phyloP scores from a whole-genome alignment of 2,797 vertebrate species.

The Peromyscus melanophrys region DNA sequence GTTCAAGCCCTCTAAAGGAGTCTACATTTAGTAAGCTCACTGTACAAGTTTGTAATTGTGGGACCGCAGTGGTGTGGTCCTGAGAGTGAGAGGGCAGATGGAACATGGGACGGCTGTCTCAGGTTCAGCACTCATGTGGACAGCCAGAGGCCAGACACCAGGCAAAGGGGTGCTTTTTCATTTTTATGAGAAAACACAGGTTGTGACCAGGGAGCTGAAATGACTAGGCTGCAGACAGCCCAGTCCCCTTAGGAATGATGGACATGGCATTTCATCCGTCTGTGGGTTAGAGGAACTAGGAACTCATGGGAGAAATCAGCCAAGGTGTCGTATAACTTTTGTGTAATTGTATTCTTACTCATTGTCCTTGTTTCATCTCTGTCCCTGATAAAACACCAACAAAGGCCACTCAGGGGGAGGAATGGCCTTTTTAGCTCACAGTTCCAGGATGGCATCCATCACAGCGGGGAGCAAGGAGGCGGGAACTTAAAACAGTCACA shows the following conservation, averaged over 20 bases:
- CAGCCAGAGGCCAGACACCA: background rate
- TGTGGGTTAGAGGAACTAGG: background rate
- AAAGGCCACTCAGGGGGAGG: background rate
- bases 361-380: background rate
- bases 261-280: background rate
- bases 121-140: background rate
- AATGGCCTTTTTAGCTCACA: background rate
- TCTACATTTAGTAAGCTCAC: constrained; percentile 86
- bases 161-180: background rate
- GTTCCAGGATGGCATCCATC: background rate
- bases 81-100: background rate
- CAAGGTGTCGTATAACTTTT: background rate
- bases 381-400: background rate
- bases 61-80: background rate
- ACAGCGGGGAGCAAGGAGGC: background rate
- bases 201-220: background rate
- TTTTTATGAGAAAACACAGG: background rate
- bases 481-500: background rate
- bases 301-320: constrained; percentile 6
- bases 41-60: background rate
- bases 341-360: background rate
- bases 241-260: background rate
- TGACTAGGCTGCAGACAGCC: background rate
- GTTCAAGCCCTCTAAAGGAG: constrained; percentile 85
- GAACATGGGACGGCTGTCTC: background rate